Conservation (phyloP, 1,140 invertebrate species). For the Leptopilina clavipes region DNA sequence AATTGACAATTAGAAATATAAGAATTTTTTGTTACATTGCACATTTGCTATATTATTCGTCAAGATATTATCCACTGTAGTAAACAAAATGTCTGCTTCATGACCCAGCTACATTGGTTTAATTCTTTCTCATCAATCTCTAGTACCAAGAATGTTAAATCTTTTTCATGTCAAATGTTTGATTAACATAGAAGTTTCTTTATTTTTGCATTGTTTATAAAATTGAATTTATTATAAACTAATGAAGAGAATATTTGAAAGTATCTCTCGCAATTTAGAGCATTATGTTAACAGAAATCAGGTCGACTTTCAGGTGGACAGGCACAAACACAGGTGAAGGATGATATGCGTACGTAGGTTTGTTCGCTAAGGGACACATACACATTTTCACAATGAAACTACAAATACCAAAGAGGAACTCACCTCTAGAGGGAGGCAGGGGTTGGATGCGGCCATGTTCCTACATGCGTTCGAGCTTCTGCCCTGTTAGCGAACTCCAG, state of each 20-base stretch:
- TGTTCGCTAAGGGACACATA: conserved; percentile 40
- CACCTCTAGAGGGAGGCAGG: conserved; percentile 76
- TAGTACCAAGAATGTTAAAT: background rate
- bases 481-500: conserved; percentile 71
- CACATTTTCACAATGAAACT: conserved; percentile 34
- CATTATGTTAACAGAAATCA: conserved; percentile 42
- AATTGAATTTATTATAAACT: no score
- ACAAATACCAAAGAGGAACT: conserved; percentile 53
- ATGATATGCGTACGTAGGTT: conserved; percentile 41
- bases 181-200: background rate
- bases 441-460: conserved; percentile 75
- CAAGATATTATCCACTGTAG: background rate
- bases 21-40: background rate
- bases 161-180: background rate
- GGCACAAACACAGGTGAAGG: conserved; percentile 22
- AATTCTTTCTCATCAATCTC: background rate
- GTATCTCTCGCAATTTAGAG: conserved; percentile 17
- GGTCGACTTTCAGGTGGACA: conserved; percentile 47
- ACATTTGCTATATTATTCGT: background rate
- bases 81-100: conserved; percentile 21
- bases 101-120: background rate
- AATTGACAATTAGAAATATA: background rate
- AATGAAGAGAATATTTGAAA: background rate
- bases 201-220: no score
- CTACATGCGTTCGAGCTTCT: conserved; percentile 75